Conservation (phyloP, 1,140 invertebrate species). For the Orchestia grillus region DNA sequence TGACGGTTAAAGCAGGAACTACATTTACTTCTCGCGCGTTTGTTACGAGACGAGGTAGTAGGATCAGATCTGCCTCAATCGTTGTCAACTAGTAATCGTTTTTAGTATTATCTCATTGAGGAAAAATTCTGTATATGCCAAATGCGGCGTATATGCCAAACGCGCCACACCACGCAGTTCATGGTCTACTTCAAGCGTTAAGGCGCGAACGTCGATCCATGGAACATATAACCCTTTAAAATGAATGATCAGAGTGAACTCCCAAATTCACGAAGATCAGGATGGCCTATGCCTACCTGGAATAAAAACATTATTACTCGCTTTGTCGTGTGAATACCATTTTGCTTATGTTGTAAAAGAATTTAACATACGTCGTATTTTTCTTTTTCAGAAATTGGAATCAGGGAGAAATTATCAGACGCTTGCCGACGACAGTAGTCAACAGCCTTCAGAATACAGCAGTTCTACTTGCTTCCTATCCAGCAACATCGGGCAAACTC, state of each 20-base stretch:
- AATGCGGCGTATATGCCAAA: no score
- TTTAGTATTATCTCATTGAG: no score
- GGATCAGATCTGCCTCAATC: no score
- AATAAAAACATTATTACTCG: neutral
- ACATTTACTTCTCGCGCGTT: no score
- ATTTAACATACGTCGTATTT: neutral
- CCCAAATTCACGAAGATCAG: neutral
- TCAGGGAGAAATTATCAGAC: slow-evolving; percentile 21
- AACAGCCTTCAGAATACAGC: neutral
- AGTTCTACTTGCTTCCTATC: neutral
- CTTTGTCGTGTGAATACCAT: neutral
- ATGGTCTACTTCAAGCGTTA: no score
- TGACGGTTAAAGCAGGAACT: no score
- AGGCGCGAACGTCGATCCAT: no score
- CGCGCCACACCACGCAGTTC: no score
- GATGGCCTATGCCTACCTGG: neutral
- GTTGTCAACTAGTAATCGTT: no score
- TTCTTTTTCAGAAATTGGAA: slow-evolving; percentile 34
- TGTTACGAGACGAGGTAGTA: no score
- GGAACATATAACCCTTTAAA: neutral
- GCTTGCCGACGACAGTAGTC: neutral
- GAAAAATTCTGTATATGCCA: no score
- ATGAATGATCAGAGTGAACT: neutral
- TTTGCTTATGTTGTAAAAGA: neutral
- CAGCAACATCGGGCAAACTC: neutral